Conservation (phyloP, 2,113 vertebrate species). For the Eretmochelys imbricata region DNA sequence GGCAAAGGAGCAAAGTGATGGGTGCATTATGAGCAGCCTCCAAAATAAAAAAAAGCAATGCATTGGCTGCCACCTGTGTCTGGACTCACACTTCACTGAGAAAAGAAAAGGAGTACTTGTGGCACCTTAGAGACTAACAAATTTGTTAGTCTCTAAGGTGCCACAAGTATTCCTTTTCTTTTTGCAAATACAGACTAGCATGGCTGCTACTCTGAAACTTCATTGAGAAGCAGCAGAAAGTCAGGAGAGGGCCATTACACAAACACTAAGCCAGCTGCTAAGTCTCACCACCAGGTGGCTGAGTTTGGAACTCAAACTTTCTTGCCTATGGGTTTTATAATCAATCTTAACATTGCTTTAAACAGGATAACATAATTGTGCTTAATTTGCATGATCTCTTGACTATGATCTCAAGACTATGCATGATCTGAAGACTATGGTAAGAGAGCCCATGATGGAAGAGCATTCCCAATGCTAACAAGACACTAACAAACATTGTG, state of each 20-base stretch:
- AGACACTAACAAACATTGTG: neutral
- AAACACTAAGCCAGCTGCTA: neutral
- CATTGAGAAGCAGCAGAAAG: neutral
- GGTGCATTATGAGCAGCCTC: neutral
- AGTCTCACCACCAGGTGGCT: neutral
- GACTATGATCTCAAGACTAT: too few species aligned
- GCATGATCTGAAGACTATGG: too few species aligned
- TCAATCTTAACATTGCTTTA: neutral
- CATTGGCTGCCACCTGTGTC: neutral
- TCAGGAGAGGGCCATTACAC: neutral
- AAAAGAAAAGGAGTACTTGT: too few species aligned
- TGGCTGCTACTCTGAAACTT: too few species aligned
- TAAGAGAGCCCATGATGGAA: neutral
- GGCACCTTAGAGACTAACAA: too few species aligned
- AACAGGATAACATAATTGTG: neutral
- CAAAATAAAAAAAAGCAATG: neutral
- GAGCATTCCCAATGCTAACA: neutral
- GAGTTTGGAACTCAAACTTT: neutral
- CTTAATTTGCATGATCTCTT: neutral
- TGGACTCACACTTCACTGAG: neutral
- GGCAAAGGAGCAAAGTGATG: neutral
- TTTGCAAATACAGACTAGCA: too few species aligned
- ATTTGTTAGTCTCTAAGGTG: too few species aligned
- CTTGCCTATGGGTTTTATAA: conserved; percentile 24
- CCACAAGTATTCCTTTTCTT: too few species aligned